Base-by-base conservation (phyloP, 2,888 invertebrate genomes). In the Morpho helenor region DNA sequence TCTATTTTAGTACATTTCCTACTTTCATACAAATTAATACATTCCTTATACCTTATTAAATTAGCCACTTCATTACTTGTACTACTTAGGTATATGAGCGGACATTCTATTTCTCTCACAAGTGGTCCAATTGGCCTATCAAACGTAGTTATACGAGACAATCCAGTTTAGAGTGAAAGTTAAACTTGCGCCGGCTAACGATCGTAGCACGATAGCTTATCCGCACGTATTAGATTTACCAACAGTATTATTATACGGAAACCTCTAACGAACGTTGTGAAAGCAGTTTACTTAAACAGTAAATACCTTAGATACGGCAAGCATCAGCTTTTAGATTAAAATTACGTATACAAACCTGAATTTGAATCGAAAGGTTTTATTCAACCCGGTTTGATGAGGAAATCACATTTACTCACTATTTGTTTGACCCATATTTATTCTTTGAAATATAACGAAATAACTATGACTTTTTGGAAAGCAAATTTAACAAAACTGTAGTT, bases 131-230 rank as follows among this genome's bases (percentile, higher is more conserved):
- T 56, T 60, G 53, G 50, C 53, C 61, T 56, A 61, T 54, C 53
- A 63, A 56, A 51, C 44, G 48, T 54, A 47, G 56, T 57, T 62
- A 58, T 45, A 55, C 60, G 56, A 56, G 60, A 56, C 49, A 63
- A 64, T 66, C 63, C 64, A 61, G 67, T 66, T 62, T 63, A 52
- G 49, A 67, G 70, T 70, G 70, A 70, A 69, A 70, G 70, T 70
- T 57, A 62, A 54, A 60, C 56, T 50, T 41, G 61, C 49, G 52
- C 54, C 42, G 64, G 48, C 48, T 16, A 42, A 48, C 54, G 54
- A 64, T 63, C 59, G 64, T 64, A 52, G 58, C 42, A 48, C 54
- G 67, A 66, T 65, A 65, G 56, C 52, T 59, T 65, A 63, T 65
- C 64, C 63, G 53, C 52, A 55, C 54, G 56, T 59, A 57, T 57